These are phyloP conservation scores for Spondyliosoma cantharus DNA, from an alignment of 2,797 vertebrate genomes.

Conservation along the genomic window DNA sequence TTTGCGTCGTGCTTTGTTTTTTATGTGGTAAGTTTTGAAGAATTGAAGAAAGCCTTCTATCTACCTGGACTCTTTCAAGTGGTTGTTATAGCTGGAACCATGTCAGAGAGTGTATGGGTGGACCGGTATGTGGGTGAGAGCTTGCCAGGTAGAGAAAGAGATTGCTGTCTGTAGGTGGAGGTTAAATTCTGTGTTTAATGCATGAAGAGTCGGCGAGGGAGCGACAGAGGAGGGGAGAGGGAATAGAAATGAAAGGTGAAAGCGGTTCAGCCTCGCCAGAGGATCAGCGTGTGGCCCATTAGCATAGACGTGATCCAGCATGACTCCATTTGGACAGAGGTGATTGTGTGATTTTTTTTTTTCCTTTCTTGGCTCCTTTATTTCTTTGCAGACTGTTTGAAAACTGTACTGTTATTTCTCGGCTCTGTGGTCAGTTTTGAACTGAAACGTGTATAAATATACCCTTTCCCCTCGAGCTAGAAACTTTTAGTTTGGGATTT, in stretches of 20 bases:
- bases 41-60: slow-evolving; percentile 28
- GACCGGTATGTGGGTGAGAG: slow-evolving; percentile 65
- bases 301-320: slow-evolving; percentile 37
- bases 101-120: slow-evolving; percentile 56
- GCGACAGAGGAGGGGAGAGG: slow-evolving; percentile 10
- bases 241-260: slow-evolving; percentile 35
- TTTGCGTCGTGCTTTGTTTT: slow-evolving; percentile 41
- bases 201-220: slow-evolving; percentile 50
- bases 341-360: background rate
- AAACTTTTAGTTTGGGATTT: background rate
- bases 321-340: slow-evolving; percentile 31
- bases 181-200: slow-evolving; percentile 72
- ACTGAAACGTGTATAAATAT: background rate
- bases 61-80: slow-evolving; percentile 14
- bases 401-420: background rate
- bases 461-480: background rate
- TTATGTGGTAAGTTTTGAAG: slow-evolving; percentile 25
- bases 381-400: background rate
- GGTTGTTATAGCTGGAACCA: slow-evolving; percentile 46
- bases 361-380: background rate
- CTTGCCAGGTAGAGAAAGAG: slow-evolving; percentile 67
- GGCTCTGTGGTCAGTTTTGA: background rate
- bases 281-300: slow-evolving; percentile 34
- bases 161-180: slow-evolving; percentile 73
- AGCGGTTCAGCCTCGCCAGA: slow-evolving; percentile 27